Conservation (phyloP, 2,797 vertebrate genomes). For the Rousettus madagascariensis region DNA sequence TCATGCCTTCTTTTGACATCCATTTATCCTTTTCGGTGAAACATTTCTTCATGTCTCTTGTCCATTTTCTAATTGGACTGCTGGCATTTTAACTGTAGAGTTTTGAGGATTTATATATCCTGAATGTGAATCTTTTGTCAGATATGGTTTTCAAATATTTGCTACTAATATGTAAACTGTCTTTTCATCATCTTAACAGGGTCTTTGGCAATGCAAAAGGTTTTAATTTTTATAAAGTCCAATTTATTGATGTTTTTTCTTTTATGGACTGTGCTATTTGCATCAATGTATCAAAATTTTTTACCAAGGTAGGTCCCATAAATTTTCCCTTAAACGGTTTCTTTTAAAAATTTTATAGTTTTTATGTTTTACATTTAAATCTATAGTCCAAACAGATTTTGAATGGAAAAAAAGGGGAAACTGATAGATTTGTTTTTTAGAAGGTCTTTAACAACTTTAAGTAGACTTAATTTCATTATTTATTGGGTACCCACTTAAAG, state of each 20-base stretch:
- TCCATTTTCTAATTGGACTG: neutral
- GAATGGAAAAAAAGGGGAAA: neutral
- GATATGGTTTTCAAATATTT: constrained; percentile 23
- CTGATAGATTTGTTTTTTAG: neutral
- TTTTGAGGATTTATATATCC: neutral
- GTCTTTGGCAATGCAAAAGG: constrained; percentile 24
- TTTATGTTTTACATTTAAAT: constrained; percentile 10
- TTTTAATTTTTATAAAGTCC: constrained; percentile 30
- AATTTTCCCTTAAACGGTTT: neutral
- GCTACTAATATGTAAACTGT: neutral
- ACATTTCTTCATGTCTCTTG: neutral
- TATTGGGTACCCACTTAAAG: neutral
- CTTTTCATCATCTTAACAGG: neutral
- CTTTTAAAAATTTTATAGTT: constrained; percentile 25
- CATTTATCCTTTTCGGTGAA: neutral
- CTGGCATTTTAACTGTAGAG: neutral
- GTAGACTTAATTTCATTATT: neutral
- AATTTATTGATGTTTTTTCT: neutral
- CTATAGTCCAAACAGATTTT: neutral
- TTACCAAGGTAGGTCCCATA: neutral
- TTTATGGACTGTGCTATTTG: neutral
- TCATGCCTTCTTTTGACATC: neutral
- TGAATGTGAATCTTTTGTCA: neutral
- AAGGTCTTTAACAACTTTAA: neutral
- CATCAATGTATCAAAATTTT: neutral